Percentiles rank a stretch among this genome's conserved stretches.
phyloP scores from a whole-genome alignment of 2,113 vertebrate species.

The Nyctereutes procyonoides region DNA sequence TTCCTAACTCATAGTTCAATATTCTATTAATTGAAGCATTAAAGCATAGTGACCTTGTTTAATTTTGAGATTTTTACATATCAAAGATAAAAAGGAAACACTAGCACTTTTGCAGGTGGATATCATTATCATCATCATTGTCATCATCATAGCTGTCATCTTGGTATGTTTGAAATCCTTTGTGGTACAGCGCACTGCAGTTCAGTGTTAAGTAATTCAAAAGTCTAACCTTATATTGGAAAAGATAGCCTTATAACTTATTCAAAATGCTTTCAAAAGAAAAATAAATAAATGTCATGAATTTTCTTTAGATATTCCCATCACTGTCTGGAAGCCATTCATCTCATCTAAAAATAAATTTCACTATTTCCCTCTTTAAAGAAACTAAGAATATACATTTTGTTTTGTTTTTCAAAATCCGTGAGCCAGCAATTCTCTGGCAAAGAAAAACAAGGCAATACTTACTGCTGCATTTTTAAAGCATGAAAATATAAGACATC shows the following conservation, averaged over 20 bases:
- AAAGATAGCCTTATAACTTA: background rate
- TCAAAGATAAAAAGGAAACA: background rate
- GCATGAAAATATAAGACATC: slow-evolving; percentile 30
- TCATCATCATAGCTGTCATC: background rate
- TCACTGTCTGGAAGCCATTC: background rate
- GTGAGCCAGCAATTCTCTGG: background rate
- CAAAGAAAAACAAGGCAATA: background rate
- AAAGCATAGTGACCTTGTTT: background rate
- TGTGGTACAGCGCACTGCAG: background rate
- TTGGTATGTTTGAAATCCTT: background rate
- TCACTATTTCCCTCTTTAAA: background rate
- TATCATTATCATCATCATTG: background rate
- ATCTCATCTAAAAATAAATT: background rate
- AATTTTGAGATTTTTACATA: background rate
- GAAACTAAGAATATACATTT: background rate
- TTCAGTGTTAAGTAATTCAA: background rate
- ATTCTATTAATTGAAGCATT: background rate
- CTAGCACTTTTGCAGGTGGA: background rate
- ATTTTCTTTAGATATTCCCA: background rate
- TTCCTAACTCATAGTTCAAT: background rate
- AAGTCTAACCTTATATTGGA: background rate
- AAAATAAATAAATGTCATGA: background rate
- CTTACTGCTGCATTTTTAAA: slow-evolving; percentile 44
- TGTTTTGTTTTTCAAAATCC: background rate
- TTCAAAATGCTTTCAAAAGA: background rate